Evolutionary conservation across 2,113 vertebrate species (phyloP).

Genomic region (Arenaria interpres): DNA sequence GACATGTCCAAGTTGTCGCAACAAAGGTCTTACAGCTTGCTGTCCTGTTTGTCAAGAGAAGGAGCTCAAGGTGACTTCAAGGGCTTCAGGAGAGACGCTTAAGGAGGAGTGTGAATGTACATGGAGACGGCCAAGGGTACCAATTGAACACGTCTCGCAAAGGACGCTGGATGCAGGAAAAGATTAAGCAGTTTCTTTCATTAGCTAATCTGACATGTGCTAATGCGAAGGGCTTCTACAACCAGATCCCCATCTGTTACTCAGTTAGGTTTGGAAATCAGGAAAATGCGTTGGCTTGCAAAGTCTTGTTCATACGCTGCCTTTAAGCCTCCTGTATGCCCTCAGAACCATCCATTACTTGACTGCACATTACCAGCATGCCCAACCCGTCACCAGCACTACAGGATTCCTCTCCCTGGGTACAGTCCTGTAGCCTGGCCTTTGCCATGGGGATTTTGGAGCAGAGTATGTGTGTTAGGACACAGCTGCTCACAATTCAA

Average conservation of each 20-base stretch:
- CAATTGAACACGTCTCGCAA: slow-evolving; percentile 71
- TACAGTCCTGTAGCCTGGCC: not conserved
- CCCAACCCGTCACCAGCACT: slow-evolving; percentile 19
- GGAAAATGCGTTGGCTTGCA: not conserved
- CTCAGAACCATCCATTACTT: not conserved
- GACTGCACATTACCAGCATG: slow-evolving; percentile 5
- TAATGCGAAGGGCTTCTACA: not conserved
- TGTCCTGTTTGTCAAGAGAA: slow-evolving; percentile 89
- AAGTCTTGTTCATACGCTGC: not conserved
- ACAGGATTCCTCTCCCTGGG: not conserved
- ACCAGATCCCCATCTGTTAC: not conserved
- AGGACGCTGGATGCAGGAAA: not conserved
- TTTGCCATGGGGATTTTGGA: slow-evolving; percentile 16
- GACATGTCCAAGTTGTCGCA: slow-evolving; percentile 82
- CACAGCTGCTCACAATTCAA: not conserved
- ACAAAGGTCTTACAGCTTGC: slow-evolving; percentile 85
- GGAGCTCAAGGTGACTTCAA: slow-evolving; percentile 45
- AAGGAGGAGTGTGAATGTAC: slow-evolving; percentile 96
- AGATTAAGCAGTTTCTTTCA: not conserved
- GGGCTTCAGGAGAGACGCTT: not conserved
- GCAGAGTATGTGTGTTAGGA: not conserved
- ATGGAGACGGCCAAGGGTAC: slow-evolving; percentile 79
- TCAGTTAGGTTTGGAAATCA: not conserved
- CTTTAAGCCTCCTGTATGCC: not conserved
- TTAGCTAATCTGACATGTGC: not conserved